Conservation (phyloP, 2,888 invertebrate genomes). For the Vesta saturnalis region DNA sequence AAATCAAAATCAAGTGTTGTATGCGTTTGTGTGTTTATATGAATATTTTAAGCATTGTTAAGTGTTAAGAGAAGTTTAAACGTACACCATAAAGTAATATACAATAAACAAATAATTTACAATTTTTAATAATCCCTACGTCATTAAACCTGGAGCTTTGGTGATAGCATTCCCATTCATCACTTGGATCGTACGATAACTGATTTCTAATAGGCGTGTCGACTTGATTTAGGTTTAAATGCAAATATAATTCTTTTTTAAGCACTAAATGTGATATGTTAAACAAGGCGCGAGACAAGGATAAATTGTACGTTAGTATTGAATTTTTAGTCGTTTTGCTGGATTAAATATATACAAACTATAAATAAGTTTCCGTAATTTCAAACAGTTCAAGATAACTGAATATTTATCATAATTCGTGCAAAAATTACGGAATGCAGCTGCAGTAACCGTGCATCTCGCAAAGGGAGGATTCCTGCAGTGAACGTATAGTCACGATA, state of each 20-base stretch:
- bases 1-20: conserved; percentile 43
- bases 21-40: conserved; percentile 21
- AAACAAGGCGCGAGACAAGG: no score
- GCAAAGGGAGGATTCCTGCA: conserved; percentile 27
- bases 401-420: conserved; percentile 15
- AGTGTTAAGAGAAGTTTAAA: conserved; percentile 19
- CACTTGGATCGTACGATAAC: background rate
- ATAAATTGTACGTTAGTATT: no score
- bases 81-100: background rate
- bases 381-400: background rate
- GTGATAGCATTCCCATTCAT: background rate
- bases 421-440: conserved; percentile 17
- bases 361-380: no score
- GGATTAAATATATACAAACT: no score
- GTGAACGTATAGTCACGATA: conserved; percentile 29
- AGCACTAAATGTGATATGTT: no score
- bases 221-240: background rate
- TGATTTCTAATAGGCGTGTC: background rate
- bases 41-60: conserved; percentile 26
- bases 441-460: conserved; percentile 20
- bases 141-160: background rate
- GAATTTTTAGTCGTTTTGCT: no score
- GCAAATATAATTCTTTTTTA: background rate
- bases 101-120: background rate
- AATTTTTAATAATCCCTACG: conserved; percentile 5